These are phyloP conservation scores for Catocala nupta DNA, from an alignment of 2,888 invertebrate species.

Conservation along the genomic window DNA sequence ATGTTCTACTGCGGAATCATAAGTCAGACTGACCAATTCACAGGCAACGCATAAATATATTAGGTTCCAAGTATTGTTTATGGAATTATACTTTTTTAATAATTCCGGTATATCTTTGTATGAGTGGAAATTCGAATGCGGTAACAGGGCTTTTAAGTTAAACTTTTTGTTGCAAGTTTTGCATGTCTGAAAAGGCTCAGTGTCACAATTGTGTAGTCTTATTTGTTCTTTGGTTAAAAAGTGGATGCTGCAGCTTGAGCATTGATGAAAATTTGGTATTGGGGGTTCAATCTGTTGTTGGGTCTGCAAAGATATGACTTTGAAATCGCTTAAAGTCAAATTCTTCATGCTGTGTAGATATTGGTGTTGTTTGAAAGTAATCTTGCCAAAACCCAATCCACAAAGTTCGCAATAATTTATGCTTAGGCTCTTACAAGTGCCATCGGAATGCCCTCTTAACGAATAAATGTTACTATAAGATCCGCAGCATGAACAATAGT, in stretches of 20 bases:
- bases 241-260: constrained; percentile 54
- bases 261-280: constrained; percentile 50
- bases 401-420: constrained; percentile 55
- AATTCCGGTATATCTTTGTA: constrained; percentile 51
- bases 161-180: constrained; percentile 55
- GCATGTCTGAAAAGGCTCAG: constrained; percentile 44
- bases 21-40: constrained; percentile 57
- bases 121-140: constrained; percentile 53
- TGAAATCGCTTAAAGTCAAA: constrained; percentile 50
- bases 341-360: constrained; percentile 24
- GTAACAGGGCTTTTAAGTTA: constrained; percentile 45
- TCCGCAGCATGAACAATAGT: constrained; percentile 40
- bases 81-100: constrained; percentile 61
- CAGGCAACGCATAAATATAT: constrained; percentile 63
- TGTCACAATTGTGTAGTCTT: constrained; percentile 46
- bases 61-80: constrained; percentile 67
- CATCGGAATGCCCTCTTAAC: constrained; percentile 23
- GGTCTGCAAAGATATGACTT: constrained; percentile 45
- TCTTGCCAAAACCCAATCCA: constrained; percentile 48
- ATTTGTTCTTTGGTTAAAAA: constrained; percentile 34
- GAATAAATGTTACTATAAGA: constrained; percentile 18
- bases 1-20: constrained; percentile 68
- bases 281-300: constrained; percentile 43
- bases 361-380: constrained; percentile 29
- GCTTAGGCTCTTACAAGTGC: constrained; percentile 8